Percentiles rank a stretch among this genome's conserved stretches.
Evolutionary conservation across 2,113 vertebrate species (phyloP).

Genomic region (Silurus asotus): DNA sequence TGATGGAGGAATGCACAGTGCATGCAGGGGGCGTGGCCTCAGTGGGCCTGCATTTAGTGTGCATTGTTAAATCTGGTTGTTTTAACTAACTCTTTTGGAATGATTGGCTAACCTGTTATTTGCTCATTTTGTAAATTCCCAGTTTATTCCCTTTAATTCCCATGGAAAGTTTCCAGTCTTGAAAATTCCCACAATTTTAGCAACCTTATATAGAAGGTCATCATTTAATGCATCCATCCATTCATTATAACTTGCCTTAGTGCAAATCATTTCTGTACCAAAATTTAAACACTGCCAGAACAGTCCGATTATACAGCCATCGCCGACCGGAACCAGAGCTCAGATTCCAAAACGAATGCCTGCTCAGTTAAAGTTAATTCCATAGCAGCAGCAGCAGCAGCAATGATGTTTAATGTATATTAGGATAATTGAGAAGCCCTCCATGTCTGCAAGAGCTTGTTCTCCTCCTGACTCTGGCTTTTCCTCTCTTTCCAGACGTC

Average conservation of each 20-base stretch:
- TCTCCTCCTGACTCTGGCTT: not conserved
- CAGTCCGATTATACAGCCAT: not conserved
- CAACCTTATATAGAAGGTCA: not conserved
- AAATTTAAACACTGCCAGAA: not conserved
- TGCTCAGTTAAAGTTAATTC: not conserved
- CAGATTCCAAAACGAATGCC: not conserved
- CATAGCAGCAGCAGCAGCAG: not conserved
- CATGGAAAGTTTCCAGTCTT: too few species aligned
- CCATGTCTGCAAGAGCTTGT: not conserved
- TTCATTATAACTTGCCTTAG: not conserved
- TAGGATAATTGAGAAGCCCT: not conserved
- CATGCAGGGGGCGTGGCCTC: too few species aligned
- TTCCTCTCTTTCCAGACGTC: not conserved
- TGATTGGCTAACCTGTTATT: too few species aligned
- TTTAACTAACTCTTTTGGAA: too few species aligned
- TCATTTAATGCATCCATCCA: not conserved
- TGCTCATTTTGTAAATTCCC: too few species aligned
- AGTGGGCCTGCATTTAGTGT: too few species aligned
- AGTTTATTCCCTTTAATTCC: too few species aligned
- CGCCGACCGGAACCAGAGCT: not conserved
- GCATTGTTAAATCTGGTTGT: too few species aligned
- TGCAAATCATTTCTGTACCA: not conserved
- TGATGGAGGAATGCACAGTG: too few species aligned
- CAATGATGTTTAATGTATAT: not conserved
- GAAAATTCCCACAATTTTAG: too few species aligned